Evolutionary conservation across 2,888 invertebrate genomes (phyloP).

Genomic region (Xestia rhomboidea): DNA sequence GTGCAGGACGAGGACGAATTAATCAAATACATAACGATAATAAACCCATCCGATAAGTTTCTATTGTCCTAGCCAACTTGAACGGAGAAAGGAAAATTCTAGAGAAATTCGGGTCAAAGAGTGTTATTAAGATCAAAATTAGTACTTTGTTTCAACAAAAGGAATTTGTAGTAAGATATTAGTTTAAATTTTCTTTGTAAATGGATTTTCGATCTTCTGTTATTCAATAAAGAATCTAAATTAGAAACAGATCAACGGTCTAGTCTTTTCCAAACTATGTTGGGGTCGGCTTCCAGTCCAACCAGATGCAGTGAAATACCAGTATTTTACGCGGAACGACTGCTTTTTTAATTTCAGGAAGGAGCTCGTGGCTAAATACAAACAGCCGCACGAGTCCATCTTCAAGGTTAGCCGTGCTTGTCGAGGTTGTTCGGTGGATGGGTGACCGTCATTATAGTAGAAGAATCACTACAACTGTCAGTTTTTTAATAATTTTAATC

Average conservation of each 20-base stretch:
- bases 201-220: not conserved
- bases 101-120: not conserved
- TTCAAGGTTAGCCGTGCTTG: too few relatives aligned
- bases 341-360: not conserved
- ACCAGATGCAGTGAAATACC: not conserved
- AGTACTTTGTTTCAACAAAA: not conserved
- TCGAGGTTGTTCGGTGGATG: too few relatives aligned
- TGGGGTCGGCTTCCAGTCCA: not conserved
- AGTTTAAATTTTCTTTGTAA: not conserved
- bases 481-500: slow-evolving; percentile 41
- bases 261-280: not conserved
- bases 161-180: not conserved
- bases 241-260: not conserved
- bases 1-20: not conserved
- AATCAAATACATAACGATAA: not conserved
- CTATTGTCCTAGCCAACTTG: not conserved
- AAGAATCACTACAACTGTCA: not conserved
- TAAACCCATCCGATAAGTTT: not conserved
- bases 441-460: not conserved
- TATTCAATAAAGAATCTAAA: not conserved
- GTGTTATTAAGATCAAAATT: not conserved
- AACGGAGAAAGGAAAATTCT: not conserved
- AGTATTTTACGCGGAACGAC: not conserved
- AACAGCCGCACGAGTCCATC: too few relatives aligned
- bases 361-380: too few relatives aligned